phyloP scores from a whole-genome alignment of 2,888 invertebrate genomes.

The Axea sp. region DNA sequence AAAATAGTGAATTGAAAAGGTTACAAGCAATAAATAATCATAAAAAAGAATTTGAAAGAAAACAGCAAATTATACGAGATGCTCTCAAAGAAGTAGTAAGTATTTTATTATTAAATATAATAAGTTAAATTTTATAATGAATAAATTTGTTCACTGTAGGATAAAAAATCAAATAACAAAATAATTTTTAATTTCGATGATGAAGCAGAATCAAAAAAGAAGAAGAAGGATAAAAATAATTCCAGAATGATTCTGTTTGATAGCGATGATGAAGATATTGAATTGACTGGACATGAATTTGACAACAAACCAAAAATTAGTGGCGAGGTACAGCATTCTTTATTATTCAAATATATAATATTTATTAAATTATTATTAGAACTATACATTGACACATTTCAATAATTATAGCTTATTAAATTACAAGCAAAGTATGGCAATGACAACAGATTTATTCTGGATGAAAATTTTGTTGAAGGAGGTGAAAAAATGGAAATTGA shows the following conservation, averaged over 20 bases:
- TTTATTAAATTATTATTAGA: no score
- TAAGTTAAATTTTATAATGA: background rate
- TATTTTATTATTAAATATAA: background rate
- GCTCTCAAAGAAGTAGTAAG: conserved; percentile 36
- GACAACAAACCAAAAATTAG: conserved; percentile 83
- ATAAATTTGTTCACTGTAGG: conserved; percentile 9
- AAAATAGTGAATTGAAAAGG: conserved; percentile 39
- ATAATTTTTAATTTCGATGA: conserved; percentile 81
- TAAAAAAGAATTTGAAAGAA: conserved; percentile 32
- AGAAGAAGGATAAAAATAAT: conserved; percentile 55
- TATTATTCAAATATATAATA: conserved; percentile 79
- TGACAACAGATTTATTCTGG: conserved; percentile 88
- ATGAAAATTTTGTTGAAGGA: conserved; percentile 86
- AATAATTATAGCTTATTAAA: conserved; percentile 82
- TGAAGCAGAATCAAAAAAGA: conserved; percentile 60
- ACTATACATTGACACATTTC: background rate
- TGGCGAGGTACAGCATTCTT: conserved; percentile 80
- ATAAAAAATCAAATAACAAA: conserved; percentile 80
- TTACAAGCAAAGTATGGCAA: conserved; percentile 87
- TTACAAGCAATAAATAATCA: conserved; percentile 24
- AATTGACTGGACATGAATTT: conserved; percentile 78
- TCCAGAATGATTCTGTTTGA: conserved; percentile 67
- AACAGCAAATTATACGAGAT: conserved; percentile 36
- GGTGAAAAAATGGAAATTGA: conserved; percentile 73
- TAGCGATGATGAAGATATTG: conserved; percentile 81